Evolutionary conservation across 2,113 vertebrate species (phyloP).

Genomic region (Gnathonemus echidnorhynchus): DNA sequence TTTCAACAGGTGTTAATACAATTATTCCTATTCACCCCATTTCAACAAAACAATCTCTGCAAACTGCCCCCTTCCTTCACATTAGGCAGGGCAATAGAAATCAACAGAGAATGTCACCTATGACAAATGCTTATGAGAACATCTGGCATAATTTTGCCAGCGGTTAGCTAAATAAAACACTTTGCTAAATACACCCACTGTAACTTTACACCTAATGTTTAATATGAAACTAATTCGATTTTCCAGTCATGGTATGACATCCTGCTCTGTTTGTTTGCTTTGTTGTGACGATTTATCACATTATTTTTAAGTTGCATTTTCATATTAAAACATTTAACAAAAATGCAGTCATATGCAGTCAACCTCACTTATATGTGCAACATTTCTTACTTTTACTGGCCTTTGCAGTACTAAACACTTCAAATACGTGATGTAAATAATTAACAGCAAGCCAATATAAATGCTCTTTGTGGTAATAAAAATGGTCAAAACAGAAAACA

Average conservation of each 20-base stretch:
- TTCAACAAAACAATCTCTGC: background rate
- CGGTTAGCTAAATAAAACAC: background rate
- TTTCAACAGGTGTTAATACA: slow-evolving; percentile 15
- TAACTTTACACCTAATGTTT: background rate
- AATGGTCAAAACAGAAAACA: background rate
- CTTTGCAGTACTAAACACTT: background rate
- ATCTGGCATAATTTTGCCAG: background rate
- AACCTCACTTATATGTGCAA: background rate
- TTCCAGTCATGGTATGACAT: background rate
- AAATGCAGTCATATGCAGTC: background rate
- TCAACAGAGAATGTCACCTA: background rate
- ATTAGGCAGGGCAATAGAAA: background rate
- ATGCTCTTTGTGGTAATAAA: background rate
- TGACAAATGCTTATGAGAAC: background rate
- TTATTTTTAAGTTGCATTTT: background rate
- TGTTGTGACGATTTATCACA: background rate
- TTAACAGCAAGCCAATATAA: background rate
- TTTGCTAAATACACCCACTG: background rate
- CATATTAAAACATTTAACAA: background rate
- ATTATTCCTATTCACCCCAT: background rate
- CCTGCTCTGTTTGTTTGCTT: background rate
- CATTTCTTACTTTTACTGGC: background rate
- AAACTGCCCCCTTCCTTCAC: background rate
- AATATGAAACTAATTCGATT: background rate
- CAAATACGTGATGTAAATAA: background rate